These are phyloP conservation scores for Criorhina ranunculi DNA, from an alignment of 2,888 invertebrate genomes.

Conservation along the genomic window DNA sequence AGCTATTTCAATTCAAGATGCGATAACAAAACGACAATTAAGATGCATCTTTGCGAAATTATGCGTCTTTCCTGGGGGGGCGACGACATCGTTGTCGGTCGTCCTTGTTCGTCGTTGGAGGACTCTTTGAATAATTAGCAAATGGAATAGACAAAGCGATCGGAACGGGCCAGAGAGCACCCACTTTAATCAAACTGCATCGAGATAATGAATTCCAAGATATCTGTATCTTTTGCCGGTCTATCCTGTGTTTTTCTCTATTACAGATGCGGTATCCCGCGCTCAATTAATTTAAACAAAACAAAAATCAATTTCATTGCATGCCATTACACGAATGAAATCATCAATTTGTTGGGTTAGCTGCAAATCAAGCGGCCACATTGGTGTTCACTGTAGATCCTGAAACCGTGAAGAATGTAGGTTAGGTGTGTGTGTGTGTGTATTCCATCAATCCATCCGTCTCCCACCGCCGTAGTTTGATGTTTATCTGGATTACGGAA, in stretches of 20 bases:
- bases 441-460: constrained; percentile 31
- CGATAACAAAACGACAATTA: constrained; percentile 76
- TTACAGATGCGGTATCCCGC: constrained; percentile 73
- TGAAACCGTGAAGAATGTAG: constrained; percentile 42
- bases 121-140: constrained; percentile 70
- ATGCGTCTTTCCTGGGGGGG: constrained; percentile 71
- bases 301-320: constrained; percentile 76
- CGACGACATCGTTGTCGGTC: constrained; percentile 64
- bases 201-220: constrained; percentile 71
- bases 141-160: constrained; percentile 41
- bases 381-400: constrained; percentile 55
- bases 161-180: constrained; percentile 53
- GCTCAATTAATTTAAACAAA: constrained; percentile 76
- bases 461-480: constrained; percentile 68
- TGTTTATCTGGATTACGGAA: constrained; percentile 76
- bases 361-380: constrained; percentile 68
- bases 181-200: constrained; percentile 68
- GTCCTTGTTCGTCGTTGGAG: constrained; percentile 51
- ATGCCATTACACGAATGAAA: constrained; percentile 76
- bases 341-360: constrained; percentile 75
- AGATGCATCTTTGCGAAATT: constrained; percentile 75
- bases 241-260: constrained; percentile 37
- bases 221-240: constrained; percentile 20
- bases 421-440: constrained; percentile 11
- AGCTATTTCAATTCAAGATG: constrained; percentile 76